phyloP scores from a whole-genome alignment of 2,888 invertebrate species.

The Mythimna albipuncta region DNA sequence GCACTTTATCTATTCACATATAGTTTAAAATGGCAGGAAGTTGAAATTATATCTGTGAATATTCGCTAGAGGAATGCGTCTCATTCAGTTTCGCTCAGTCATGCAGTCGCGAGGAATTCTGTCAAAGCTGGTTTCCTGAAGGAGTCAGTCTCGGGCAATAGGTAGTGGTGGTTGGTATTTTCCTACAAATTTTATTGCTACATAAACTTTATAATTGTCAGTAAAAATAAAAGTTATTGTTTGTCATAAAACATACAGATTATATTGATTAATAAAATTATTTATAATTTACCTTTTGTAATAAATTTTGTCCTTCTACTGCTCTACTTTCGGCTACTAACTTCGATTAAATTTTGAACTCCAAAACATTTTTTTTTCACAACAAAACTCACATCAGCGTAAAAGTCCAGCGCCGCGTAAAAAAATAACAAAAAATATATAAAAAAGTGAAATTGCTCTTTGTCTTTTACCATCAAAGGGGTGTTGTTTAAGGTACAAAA shows the following conservation, averaged over 20 bases:
- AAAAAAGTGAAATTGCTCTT: constrained; percentile 56
- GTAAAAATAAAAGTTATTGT: background rate
- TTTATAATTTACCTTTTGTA: background rate
- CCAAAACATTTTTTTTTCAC: constrained; percentile 12
- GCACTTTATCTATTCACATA: constrained; percentile 20
- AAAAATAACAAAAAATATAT: constrained; percentile 47
- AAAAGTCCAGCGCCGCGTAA: constrained; percentile 41
- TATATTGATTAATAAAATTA: background rate
- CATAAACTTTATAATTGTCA: background rate
- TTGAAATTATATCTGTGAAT: constrained; percentile 79
- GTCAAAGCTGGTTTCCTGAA: constrained; percentile 75
- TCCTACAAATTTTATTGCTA: constrained; percentile 3
- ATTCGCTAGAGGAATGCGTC: constrained; percentile 77
- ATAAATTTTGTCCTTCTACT: background rate
- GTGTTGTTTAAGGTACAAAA: constrained; percentile 53
- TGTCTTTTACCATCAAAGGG: constrained; percentile 59
- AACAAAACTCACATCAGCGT: constrained; percentile 38
- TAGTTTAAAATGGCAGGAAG: constrained; percentile 61
- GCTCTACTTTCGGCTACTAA: background rate
- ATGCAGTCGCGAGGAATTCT: constrained; percentile 75
- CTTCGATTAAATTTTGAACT: constrained; percentile 7
- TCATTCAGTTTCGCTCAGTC: constrained; percentile 73
- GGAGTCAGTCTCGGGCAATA: constrained; percentile 38
- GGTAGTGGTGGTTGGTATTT: constrained; percentile 25
- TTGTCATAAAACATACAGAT: background rate